Percentiles rank a stretch among this genome's conserved stretches.
Evolutionary conservation across 2,797 vertebrate species (phyloP).

Genomic region (Hoplostethus atlanticus): DNA sequence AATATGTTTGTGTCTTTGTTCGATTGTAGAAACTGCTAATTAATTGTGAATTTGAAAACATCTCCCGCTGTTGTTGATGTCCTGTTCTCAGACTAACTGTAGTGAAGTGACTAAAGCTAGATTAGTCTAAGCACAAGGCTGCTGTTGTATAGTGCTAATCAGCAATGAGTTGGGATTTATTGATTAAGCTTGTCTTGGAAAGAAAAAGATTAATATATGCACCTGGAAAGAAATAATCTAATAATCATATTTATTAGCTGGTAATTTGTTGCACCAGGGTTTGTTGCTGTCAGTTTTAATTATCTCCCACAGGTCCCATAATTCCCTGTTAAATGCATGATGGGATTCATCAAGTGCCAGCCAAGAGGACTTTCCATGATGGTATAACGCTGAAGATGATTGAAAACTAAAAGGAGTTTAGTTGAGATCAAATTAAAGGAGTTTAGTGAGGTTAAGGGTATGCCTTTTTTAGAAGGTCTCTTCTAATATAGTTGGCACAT

Average conservation of each 20-base stretch:
- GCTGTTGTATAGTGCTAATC: neutral
- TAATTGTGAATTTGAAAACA: neutral
- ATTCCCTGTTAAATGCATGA: conserved; percentile 61
- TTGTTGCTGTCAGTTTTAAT: conserved; percentile 68
- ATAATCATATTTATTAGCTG: conserved; percentile 70
- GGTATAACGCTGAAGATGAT: conserved; percentile 8
- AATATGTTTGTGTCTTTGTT: neutral
- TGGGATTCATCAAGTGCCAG: conserved; percentile 56
- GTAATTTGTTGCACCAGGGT: conserved; percentile 76
- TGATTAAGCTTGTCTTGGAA: neutral
- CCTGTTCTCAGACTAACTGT: no score
- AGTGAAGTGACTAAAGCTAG: no score
- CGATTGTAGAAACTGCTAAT: neutral
- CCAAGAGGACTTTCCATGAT: conserved; percentile 37
- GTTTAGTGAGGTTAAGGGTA: conserved; percentile 18
- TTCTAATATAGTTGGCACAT: no score
- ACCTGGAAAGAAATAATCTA: conserved; percentile 59
- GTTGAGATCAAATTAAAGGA: neutral
- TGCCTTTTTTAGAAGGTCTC: conserved; percentile 1
- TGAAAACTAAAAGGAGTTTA: neutral
- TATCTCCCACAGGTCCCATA: conserved; percentile 64
- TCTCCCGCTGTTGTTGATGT: no score
- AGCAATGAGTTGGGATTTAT: neutral
- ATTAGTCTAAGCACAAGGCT: neutral
- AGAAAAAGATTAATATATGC: neutral